Percentiles rank a stretch among this genome's conserved stretches.
Evolutionary conservation across 2,797 vertebrate species (phyloP).

Genomic region (Myotis myotis): DNA sequence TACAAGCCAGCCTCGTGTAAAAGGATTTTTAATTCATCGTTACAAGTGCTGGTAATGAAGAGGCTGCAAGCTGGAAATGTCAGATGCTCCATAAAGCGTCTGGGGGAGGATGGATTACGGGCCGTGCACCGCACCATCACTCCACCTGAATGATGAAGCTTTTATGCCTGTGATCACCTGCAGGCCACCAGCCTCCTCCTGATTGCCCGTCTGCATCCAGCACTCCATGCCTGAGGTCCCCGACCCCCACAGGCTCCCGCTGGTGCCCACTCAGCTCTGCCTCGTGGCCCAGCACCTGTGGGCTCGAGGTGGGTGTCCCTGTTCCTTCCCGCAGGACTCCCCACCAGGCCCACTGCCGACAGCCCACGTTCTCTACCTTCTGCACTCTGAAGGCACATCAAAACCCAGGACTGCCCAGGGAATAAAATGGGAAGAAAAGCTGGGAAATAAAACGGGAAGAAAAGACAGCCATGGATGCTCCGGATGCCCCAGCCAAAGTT

Average conservation of each 20-base stretch:
- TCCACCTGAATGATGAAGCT: constrained; percentile 78
- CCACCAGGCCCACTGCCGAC: background rate
- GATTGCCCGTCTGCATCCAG: background rate
- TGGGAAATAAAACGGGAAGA: background rate
- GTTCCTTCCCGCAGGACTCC: background rate
- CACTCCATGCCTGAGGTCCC: background rate
- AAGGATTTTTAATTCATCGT: constrained; percentile 81
- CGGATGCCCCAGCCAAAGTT: fast-evolving
- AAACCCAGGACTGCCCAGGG: background rate
- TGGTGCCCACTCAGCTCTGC: background rate
- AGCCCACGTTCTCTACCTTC: background rate
- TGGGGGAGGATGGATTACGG: constrained; percentile 67
- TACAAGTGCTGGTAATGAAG: constrained; percentile 82
- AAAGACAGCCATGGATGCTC: background rate
- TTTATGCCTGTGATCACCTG: constrained; percentile 58
- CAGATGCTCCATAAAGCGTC: constrained; percentile 79
- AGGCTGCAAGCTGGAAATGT: constrained; percentile 78
- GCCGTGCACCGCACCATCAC: constrained; percentile 21
- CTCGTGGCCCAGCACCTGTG: background rate
- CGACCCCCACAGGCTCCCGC: background rate
- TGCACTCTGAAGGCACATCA: background rate
- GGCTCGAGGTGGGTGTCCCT: background rate
- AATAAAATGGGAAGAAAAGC: background rate
- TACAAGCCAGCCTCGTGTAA: constrained; percentile 76
- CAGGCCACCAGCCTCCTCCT: constrained; percentile 46